Evolutionary conservation across 1,140 invertebrate species (phyloP), one percentile per base, ranked within the genome.

Genomic region (Leptinotarsa texana): DNA sequence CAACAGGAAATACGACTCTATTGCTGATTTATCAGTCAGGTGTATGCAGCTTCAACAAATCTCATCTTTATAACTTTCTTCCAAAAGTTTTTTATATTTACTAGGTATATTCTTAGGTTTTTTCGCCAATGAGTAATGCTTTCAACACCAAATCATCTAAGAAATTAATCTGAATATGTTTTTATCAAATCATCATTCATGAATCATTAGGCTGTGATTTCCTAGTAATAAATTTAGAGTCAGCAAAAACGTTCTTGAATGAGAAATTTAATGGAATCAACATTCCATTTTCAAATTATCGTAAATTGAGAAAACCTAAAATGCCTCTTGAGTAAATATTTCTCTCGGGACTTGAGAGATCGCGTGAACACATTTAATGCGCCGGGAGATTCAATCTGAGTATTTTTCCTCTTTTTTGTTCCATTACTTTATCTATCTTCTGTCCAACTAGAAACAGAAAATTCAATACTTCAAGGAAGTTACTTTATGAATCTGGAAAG

Each of bases 221-320:
- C 13, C 51, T 57, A 17, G 15, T 57, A 18, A 57, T 18, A 57
- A 57, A n/a, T 5, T n/a, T 57, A 15, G 15, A 4, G 51, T 42
- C 33, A 57, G 6, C 51, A 57, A 15, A 18, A 18, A 57, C 13
- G 1, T 57, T 1, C 51, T 15, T 15, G 15, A 57, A 57, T 57
- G 51, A 57, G 51, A 57, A 57, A 17, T 57, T 57, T n/a, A 57
- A 57, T 57, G 51, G 6, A 57, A 57, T 57, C 13, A 17, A 3
- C 4, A 4, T 57, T 18, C 51, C 51, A 57, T 57, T 57, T 57
- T 15, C 3, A 15, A 57, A 57, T 57, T 15, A 57, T 18, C 51
- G 51, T 57, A 57, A 57, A 57, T 57, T 57, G n/a, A 57, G 51
- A 57, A 57, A 57, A 57, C 51, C 51, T 57, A 18, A 57, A 57